phyloP scores from a whole-genome alignment of 2,888 invertebrate genomes.

The Nezara viridula region DNA sequence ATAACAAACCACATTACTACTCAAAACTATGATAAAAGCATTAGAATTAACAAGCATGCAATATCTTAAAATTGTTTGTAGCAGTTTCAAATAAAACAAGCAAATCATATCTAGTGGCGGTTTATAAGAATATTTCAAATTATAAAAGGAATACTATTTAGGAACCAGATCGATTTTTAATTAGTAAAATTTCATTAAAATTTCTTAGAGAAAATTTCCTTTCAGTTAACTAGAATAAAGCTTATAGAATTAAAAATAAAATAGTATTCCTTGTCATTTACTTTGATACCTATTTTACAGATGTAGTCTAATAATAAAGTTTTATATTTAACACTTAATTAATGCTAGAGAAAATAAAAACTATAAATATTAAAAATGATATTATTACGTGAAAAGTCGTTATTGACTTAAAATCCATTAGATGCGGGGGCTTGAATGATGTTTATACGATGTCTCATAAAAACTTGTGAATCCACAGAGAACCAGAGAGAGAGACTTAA shows the following conservation, averaged over 20 bases:
- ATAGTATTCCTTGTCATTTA: slow-evolving; percentile 17
- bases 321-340: background rate
- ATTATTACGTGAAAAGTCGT: slow-evolving; percentile 57
- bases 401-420: slow-evolving; percentile 54
- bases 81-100: background rate
- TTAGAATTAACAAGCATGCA: background rate
- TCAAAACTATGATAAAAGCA: background rate
- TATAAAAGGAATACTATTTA: slow-evolving; percentile 13
- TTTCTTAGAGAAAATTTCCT: background rate
- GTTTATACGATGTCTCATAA: slow-evolving; percentile 48
- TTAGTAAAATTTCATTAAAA: background rate
- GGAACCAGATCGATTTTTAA: background rate
- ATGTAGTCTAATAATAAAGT: background rate
- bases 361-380: slow-evolving; percentile 56
- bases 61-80: background rate
- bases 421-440: slow-evolving; percentile 55
- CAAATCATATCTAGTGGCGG: background rate
- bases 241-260: background rate
- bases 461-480: slow-evolving; percentile 51
- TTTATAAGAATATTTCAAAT: background rate
- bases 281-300: background rate
- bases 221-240: background rate
- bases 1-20: background rate
- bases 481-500: slow-evolving; percentile 40
- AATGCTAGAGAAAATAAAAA: slow-evolving; percentile 33